Percentiles rank a stretch among this genome's conserved stretches.
These are phyloP conservation scores for Rhinogobius similis DNA, from an alignment of 2,113 vertebrate species.

Conservation along the genomic window DNA sequence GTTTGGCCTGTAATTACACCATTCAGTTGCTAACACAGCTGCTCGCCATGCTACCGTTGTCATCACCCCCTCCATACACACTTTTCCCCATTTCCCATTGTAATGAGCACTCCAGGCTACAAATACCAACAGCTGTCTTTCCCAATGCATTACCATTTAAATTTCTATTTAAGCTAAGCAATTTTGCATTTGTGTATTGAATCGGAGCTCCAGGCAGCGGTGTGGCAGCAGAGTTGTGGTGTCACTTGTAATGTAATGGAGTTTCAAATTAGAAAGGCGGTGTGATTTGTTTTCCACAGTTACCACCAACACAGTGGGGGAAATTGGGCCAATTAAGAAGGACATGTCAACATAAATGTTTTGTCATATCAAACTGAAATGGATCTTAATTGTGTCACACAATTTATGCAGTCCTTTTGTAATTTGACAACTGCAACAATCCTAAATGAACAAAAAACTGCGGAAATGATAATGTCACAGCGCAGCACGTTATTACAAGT, in stretches of 20 bases:
- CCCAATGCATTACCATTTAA: slow-evolving; percentile 76
- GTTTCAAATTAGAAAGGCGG: not conserved
- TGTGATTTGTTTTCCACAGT: slow-evolving; percentile 38
- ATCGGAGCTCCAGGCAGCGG: slow-evolving; percentile 23
- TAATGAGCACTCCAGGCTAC: slow-evolving; percentile 86
- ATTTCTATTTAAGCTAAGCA: slow-evolving; percentile 68
- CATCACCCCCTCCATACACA: slow-evolving; percentile 45
- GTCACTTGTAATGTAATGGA: slow-evolving; percentile 41
- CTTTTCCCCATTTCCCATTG: slow-evolving; percentile 87
- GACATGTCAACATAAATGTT: slow-evolving; percentile 1
- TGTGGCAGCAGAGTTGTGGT: slow-evolving; percentile 23
- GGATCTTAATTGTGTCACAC: not conserved
- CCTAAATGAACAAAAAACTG: not conserved
- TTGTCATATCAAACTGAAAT: not conserved
- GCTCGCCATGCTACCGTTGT: slow-evolving; percentile 81
- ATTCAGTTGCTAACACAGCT: slow-evolving; percentile 96
- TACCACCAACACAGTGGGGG: slow-evolving; percentile 35
- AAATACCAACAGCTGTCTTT: slow-evolving; percentile 82
- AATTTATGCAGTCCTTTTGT: slow-evolving; percentile 1
- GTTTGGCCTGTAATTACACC: slow-evolving; percentile 86
- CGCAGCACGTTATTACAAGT: slow-evolving; percentile 31
- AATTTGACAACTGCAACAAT: not conserved
- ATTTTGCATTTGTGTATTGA: slow-evolving; percentile 69
- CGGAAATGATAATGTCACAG: slow-evolving; percentile 32
- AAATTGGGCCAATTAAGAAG: slow-evolving; percentile 8